Conservation (phyloP, 1,140 invertebrate genomes). For the Oncopodura yosiiana region DNA sequence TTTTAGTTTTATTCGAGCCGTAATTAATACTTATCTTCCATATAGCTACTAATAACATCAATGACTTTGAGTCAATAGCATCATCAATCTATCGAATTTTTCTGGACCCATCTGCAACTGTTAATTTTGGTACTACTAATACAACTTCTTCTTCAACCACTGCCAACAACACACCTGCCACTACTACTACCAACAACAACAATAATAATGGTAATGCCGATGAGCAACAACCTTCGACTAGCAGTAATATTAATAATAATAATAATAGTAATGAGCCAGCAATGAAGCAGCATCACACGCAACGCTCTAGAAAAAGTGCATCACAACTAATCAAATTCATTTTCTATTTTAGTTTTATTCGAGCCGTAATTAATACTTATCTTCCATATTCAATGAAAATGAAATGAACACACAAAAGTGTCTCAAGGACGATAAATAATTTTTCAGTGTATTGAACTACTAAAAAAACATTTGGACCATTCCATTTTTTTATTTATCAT, state of each 20-base stretch:
- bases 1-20: conserved; percentile 26
- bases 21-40: conserved; percentile 23
- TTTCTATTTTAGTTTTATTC: conserved; percentile 29
- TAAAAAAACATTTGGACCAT: not conserved
- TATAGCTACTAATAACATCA: too few species aligned
- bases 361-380: conserved; percentile 23
- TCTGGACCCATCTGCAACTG: not conserved
- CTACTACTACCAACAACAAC: not conserved
- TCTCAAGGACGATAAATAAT: too few species aligned
- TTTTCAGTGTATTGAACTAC: not conserved
- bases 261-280: not conserved
- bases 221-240: too few species aligned
- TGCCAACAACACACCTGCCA: not conserved
- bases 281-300: not conserved
- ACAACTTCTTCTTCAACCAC: conserved; percentile 10
- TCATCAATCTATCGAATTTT: too few species aligned
- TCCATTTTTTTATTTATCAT: not conserved
- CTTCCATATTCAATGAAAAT: conserved; percentile 20
- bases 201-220: too few species aligned
- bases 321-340: conserved; percentile 24
- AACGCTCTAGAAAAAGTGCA: not conserved
- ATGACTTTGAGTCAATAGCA: too few species aligned
- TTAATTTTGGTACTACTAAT: not conserved
- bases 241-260: not conserved
- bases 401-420: too few species aligned